A percentile compares a stretch with the other conserved stretches of the same genome.
Conservation (phyloP, 2,113 vertebrate genomes). For the Podarcis muralis region DNA sequence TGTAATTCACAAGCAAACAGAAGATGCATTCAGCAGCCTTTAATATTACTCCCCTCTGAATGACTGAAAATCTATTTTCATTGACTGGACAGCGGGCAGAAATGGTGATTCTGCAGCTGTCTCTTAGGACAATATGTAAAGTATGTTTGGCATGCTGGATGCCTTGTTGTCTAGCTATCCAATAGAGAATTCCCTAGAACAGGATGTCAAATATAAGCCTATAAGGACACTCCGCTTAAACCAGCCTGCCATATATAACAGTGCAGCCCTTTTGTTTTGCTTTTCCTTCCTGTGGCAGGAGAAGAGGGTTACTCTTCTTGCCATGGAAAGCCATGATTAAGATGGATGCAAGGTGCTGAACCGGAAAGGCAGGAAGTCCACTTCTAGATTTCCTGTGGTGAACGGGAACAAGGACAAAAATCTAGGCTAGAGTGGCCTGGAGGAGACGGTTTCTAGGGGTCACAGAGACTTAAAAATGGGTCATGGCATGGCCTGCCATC, state of each 20-base stretch:
- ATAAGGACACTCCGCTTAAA: background rate
- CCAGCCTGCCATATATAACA: background rate
- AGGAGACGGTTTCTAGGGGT: background rate
- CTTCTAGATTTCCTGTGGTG: background rate
- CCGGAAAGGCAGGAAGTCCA: background rate
- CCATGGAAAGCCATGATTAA: background rate
- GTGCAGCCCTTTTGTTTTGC: background rate
- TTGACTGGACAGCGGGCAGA: conserved; percentile 63
- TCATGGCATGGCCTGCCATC: background rate
- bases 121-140: conserved; percentile 68
- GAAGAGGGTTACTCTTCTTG: background rate
- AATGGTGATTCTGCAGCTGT: conserved; percentile 61
- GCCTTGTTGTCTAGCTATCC: conserved; percentile 58
- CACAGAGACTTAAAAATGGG: background rate
- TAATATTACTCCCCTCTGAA: conserved; percentile 36
- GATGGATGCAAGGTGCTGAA: background rate
- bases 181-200: conserved; percentile 65
- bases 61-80: conserved; percentile 62
- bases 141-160: conserved; percentile 49
- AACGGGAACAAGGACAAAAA: background rate
- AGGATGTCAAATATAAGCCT: conserved; percentile 1
- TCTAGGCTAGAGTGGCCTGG: background rate
- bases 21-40: background rate
- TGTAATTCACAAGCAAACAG: background rate
- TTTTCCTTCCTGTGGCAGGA: background rate